phyloP scores from a whole-genome alignment of 2,888 invertebrate species.

The Lagria hirta region DNA sequence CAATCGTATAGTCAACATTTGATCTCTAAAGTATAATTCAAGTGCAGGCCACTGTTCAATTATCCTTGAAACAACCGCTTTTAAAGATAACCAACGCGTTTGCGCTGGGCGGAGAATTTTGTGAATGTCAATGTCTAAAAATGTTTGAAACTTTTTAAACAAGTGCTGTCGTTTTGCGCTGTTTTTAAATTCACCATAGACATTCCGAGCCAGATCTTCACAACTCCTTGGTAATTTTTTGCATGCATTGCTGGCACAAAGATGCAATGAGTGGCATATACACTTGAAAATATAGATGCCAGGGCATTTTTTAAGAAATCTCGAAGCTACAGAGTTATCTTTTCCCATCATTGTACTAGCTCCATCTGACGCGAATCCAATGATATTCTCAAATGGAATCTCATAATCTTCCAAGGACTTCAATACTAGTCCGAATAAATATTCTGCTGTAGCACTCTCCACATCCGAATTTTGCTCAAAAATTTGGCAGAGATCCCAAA shows the following conservation, averaged over 20 bases:
- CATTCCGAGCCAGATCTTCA: constrained; percentile 7
- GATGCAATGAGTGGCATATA: constrained; percentile 41
- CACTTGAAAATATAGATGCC: constrained; percentile 41
- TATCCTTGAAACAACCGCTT: not conserved
- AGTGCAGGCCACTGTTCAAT: constrained; percentile 4
- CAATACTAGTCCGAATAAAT: no score
- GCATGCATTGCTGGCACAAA: constrained; percentile 22
- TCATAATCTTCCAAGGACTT: constrained; percentile 6
- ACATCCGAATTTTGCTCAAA: not conserved
- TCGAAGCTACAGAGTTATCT: constrained; percentile 39
- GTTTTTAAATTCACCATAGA: constrained; percentile 3
- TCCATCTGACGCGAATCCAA: constrained; percentile 44
- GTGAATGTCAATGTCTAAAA: constrained; percentile 1
- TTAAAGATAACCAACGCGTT: constrained; percentile 6
- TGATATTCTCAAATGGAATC: constrained; percentile 39
- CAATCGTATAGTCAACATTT: no score
- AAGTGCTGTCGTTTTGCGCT: constrained; percentile 2
- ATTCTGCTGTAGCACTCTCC: not conserved
- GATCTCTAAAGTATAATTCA: no score
- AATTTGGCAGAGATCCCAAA: constrained; percentile 2
- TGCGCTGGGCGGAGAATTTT: constrained; percentile 2
- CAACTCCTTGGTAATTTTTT: constrained; percentile 5
- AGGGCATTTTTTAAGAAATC: constrained; percentile 36
- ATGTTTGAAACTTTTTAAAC: constrained; percentile 1
- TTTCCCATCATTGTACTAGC: constrained; percentile 43